Base-by-base conservation (phyloP, 1,140 invertebrate species). In the Reticulitermes speratus region DNA sequence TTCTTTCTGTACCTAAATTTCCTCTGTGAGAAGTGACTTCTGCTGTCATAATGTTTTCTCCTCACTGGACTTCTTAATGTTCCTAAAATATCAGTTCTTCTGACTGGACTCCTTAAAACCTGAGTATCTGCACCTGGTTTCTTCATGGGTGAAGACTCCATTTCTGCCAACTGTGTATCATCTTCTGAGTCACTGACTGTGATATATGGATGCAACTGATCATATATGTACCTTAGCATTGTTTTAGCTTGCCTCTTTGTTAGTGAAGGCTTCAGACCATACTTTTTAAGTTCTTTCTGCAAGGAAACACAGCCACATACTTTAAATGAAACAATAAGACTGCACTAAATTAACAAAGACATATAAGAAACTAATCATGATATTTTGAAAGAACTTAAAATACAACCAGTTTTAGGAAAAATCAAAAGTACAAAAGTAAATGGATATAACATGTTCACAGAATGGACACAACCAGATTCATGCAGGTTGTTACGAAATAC, bases 201-300 rank as follows among this genome's bases (percentile, higher is more conserved):
- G n/a, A 75, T 30, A 25, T 75, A 82, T 32, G 90, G 90, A 88
- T 92, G 91, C 30, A 91, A 89, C 87, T 92, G 89, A 11, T 92
- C 89, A 87, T 92, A 92, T 87, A 93, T 91, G 84, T 92, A 90
- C 48, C 89, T 88, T 75, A 93, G 90, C 45, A 93, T 86, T 87
- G 90, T 88, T 55, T 91, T 90, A 25, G 92, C 92, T 87, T 90
- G 91, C 9, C 88, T 87, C 32, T 91, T 89, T 48, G 89, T 90
- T 44, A 91, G 88, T 32, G 65, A 75, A 11, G 89, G 87, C 83
- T 92, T 92, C 14, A 93, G 86, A 85, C 92, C 92, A 88, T 90
- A 92, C 86, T 90, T 91, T 23, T 90, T 88, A 84, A 93, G 89
- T 88, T 92, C 90, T 88, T 88, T 88, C 92, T 93, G 86, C 1